Evolutionary conservation across 2,888 invertebrate genomes (phyloP), one percentile per base, ranked within the genome.

Genomic region (Trissonchulus sp.): DNA sequence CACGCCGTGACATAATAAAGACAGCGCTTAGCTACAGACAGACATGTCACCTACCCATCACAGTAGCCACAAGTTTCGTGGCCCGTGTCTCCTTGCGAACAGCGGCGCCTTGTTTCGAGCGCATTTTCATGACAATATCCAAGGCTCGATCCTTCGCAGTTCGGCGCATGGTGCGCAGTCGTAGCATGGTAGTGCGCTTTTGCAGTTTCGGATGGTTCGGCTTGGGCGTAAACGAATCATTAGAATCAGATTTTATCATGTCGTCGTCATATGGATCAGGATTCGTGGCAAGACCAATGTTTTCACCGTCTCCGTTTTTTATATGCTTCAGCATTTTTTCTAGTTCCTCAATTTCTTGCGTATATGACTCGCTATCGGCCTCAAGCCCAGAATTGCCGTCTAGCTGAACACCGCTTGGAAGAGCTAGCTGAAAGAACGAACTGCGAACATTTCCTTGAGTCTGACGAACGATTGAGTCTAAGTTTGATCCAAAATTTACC

Each of bases 31-130:
- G n/a, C n/a, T n/a, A n/a, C n/a, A n/a, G n/a, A n/a, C n/a, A n/a
- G n/a, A n/a, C n/a, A n/a, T n/a, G n/a, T n/a, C n/a, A 85, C 65
- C 85, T 82, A 78, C 87, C 86, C 79, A 87, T 83, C 1, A 87
- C 87, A 48, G 87, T 85, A 65, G 86, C 86, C 23, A 85, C 83
- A 23, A 85, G 80, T 76, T 84, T 84, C 0, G 84, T 84, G 0
- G 84, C 83, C 63, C 83, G 37, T 15, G 82, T 80, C 73, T 84
- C 83, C 74, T 84, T 74, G n/a, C 84, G 76, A 69, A 84, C 81
- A 2, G 82, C 83, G 81, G 83, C 82, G 74, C 84, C 84, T 71
- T 84, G 82, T 73, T 81, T 82, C 0, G 81, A 82, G 72, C 82
- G 82, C 48, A 83, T 74, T 77, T 82, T 82, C 37, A 83, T 82